Base-by-base conservation (phyloP, 2,888 invertebrate genomes). In the Monopis laevigella region DNA sequence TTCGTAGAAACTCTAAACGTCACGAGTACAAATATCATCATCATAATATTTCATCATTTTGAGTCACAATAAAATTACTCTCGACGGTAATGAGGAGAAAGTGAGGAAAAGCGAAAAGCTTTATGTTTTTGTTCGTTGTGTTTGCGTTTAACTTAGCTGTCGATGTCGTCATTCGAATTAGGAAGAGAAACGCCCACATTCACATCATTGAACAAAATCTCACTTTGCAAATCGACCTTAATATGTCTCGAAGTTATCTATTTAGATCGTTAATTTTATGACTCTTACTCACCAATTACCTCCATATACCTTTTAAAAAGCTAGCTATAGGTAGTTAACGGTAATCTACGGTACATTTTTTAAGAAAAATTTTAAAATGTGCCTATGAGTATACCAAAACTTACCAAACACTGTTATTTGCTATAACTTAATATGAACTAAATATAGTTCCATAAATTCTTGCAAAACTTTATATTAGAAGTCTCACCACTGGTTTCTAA, bases 31-130 rank as follows among this genome's bases (percentile, higher is more conserved):
- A 7, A 21, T 21, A 8, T 21, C 8, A 7, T 8, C 8, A 21
- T 7, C 5, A 21, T 21, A 7, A 7, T 8, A 21, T 32, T 32
- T 32, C 32, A 17, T 32, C 32, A n/a, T 32, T 40, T 29, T 40
- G 40, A 28, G 28, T 14, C n/a, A 40, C 40, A 40, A 40, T 40
- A 29, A 40, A 40, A 40, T 40, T 29, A 29, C 28, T 29, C 40
- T 27, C 18, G 30, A 40, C 29, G 40, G 18, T 40, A 40, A 40
- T 40, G 40, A 40, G 40, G 40, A 17, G 40, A 40, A 40, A 40
- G 40, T 40, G 17, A 29, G 40, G 13, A 29, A 40, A 40, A 40
- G 18, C 12, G n/a, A 7, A 24, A 28, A 6, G 29, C 29, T 11
- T n/a, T 7, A 11, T 11, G 13, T n/a, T 36, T 36, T 36, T 36